Conservation (phyloP, 2,113 vertebrate genomes). For the Uria aalge region DNA sequence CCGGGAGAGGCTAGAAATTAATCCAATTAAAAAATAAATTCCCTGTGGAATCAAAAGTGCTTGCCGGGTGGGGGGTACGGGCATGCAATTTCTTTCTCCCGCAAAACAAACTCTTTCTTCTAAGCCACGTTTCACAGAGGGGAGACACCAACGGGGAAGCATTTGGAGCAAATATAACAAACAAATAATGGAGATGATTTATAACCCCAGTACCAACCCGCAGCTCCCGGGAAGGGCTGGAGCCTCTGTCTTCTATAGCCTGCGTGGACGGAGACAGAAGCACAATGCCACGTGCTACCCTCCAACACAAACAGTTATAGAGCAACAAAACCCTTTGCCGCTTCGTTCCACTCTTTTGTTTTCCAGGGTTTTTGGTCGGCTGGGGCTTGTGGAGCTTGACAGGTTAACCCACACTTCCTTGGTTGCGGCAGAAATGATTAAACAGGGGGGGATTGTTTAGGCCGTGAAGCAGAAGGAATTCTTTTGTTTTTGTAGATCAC, state of each 20-base stretch:
- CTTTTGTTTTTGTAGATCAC: conserved; percentile 65
- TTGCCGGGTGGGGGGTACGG: background rate
- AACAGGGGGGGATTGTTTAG: conserved; percentile 63
- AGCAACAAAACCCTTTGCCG: conserved; percentile 36
- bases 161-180: background rate
- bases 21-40: conserved; percentile 56
- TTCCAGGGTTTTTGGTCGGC: conserved; percentile 51
- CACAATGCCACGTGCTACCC: background rate
- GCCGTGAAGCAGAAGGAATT: conserved; percentile 20
- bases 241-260: background rate
- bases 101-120: conserved; percentile 18
- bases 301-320: conserved; percentile 23
- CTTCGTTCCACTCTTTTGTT: conserved; percentile 68
- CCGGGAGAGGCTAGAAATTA: conserved; percentile 52
- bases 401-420: conserved; percentile 62
- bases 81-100: background rate
- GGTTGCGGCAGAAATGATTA: conserved; percentile 45
- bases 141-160: background rate
- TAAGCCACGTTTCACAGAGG: background rate
- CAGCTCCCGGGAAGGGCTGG: background rate
- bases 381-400: conserved; percentile 37
- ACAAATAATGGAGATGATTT: background rate
- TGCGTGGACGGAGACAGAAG: background rate
- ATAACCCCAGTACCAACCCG: background rate
- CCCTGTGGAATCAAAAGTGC: conserved; percentile 34